phyloP scores from a whole-genome alignment of 2,797 vertebrate genomes.

The Pterois miles region DNA sequence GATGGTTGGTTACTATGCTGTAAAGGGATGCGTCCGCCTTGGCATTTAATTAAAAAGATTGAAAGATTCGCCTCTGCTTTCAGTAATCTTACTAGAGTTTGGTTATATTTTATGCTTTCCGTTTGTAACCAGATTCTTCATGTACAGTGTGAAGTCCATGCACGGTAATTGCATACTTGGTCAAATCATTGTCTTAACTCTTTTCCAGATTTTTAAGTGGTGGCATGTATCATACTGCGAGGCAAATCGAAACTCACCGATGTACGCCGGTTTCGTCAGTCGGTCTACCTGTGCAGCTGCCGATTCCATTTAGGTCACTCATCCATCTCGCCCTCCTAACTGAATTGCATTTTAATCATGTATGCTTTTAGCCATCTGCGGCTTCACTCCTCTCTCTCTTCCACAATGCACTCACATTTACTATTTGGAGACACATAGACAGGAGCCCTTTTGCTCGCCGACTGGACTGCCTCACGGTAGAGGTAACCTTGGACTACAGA shows the following conservation, averaged over 20 bases:
- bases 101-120: constrained; percentile 38
- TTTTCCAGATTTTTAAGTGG: constrained; percentile 9
- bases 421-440: constrained; percentile 44
- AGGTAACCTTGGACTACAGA: constrained; percentile 67
- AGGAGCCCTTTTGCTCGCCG: constrained; percentile 38
- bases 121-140: constrained; percentile 29
- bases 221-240: constrained; percentile 1
- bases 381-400: constrained; percentile 59
- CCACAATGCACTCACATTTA: constrained; percentile 56
- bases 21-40: constrained; percentile 51
- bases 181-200: constrained; percentile 26
- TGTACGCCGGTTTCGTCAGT: constrained; percentile 44
- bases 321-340: constrained; percentile 71
- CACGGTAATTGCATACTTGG: constrained; percentile 9
- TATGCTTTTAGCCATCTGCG: constrained; percentile 77
- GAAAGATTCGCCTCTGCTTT: constrained; percentile 42
- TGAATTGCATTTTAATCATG: constrained; percentile 80
- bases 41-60: constrained; percentile 69
- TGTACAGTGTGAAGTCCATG: constrained; percentile 23
- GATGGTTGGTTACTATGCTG: constrained; percentile 62
- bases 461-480: constrained; percentile 27
- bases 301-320: constrained; percentile 65
- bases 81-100: constrained; percentile 31
- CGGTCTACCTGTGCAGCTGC: constrained; percentile 67
- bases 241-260: constrained; percentile 41